Conservation (phyloP, 2,113 vertebrate species). For the Eulemur rufifrons region DNA sequence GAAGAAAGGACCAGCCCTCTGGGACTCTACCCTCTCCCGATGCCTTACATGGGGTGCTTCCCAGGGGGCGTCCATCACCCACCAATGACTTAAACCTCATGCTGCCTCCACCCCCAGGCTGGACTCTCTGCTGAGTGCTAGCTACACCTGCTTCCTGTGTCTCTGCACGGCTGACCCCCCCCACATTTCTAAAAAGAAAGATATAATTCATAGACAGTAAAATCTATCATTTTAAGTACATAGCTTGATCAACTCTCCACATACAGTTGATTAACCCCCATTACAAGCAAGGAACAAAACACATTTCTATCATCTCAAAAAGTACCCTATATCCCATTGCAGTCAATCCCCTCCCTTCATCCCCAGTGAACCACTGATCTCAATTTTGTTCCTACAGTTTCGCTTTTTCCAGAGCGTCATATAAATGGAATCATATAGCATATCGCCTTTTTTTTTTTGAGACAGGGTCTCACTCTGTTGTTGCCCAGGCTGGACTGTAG, state of each 20-base stretch:
- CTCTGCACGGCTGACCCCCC: background rate
- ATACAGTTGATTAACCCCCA: background rate
- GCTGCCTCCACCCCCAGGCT: no score
- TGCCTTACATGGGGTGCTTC: background rate
- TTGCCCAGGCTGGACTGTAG: no score
- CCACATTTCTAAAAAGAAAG: background rate
- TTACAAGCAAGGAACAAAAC: background rate
- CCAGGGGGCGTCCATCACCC: background rate
- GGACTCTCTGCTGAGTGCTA: background rate
- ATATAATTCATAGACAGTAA: background rate
- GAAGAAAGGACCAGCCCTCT: background rate
- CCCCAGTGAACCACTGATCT: background rate
- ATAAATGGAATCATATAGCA: no score
- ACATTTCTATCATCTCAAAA: background rate
- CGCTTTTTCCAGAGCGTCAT: background rate
- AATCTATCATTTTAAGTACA: background rate
- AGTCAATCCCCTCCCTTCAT: background rate
- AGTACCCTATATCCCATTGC: background rate
- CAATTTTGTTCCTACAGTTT: background rate
- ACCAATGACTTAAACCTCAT: no score
- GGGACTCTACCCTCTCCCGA: background rate
- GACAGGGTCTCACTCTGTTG: no score
- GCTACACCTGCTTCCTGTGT: background rate
- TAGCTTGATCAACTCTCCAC: background rate
- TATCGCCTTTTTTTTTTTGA: background rate